A percentile compares a stretch with the other conserved stretches of the same genome.
phyloP scores from a whole-genome alignment of 2,888 invertebrate species.

The Tubulanus polymorphus region DNA sequence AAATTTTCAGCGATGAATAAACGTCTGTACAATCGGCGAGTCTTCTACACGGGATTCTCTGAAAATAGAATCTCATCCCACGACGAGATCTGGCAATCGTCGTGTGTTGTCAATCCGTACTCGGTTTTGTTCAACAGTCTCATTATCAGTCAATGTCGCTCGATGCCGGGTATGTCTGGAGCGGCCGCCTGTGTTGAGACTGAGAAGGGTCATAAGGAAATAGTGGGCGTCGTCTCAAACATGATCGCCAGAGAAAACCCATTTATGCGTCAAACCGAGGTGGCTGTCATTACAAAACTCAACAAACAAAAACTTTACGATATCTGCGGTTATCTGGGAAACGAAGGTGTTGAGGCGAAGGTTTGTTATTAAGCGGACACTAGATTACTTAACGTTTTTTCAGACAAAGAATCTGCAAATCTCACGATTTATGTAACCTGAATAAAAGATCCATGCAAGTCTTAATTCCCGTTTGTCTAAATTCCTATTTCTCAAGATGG shows the following conservation, averaged over 20 bases:
- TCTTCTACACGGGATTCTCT: background rate
- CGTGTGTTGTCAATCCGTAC: constrained; percentile 27
- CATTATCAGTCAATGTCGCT: constrained; percentile 35
- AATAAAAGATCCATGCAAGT: no score
- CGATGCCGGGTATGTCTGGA: constrained; percentile 38
- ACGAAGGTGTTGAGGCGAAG: no score
- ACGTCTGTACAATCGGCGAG: background rate
- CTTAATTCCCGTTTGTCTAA: no score
- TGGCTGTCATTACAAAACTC: no score
- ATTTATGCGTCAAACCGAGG: no score
- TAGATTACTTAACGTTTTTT: no score
- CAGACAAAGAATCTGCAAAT: no score
- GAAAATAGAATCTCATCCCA: background rate
- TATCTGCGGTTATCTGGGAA: no score
- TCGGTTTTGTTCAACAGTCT: constrained; percentile 30
- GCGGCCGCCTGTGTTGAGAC: constrained; percentile 34
- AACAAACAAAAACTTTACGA: no score
- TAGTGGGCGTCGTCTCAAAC: constrained; percentile 42
- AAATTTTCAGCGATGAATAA: constrained; percentile 27
- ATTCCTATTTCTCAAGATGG: no score
- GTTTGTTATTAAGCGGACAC: no score
- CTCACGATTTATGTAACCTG: no score
- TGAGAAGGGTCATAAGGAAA: constrained; percentile 25
- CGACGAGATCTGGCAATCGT: constrained; percentile 26
- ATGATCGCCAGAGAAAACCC: constrained; percentile 19